phyloP scores from a whole-genome alignment of 2,888 invertebrate genomes.

The Colostygia pectinataria region DNA sequence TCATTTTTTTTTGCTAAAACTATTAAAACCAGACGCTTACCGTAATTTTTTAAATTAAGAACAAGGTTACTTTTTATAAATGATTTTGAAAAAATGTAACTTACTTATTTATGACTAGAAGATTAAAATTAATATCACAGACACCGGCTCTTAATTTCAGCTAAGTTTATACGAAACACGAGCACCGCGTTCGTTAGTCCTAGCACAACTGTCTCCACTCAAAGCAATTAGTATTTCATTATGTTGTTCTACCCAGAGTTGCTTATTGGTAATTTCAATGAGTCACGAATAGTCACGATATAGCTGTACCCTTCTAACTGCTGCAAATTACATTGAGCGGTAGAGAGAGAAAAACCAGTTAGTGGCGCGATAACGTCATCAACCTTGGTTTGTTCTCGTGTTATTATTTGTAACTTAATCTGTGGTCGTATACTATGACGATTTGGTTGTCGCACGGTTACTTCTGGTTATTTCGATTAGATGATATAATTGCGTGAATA shows the following conservation, averaged over 20 bases:
- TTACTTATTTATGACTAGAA: slow-evolving; percentile 14
- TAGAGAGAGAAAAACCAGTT: slow-evolving; percentile 4
- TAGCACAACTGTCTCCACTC: slow-evolving; percentile 3
- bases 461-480: background rate
- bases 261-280: slow-evolving; percentile 8
- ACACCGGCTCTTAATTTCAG: slow-evolving; percentile 13
- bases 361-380: slow-evolving; percentile 9
- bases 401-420: background rate
- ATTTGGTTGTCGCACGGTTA: background rate
- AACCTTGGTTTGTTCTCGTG: slow-evolving; percentile 10
- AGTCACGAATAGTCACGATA: slow-evolving; percentile 2
- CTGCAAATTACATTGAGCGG: background rate
- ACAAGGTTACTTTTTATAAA: no score
- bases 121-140: slow-evolving; percentile 36
- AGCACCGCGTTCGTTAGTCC: background rate
- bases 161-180: slow-evolving; percentile 1
- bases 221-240: background rate
- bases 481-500: background rate
- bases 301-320: slow-evolving; percentile 3
- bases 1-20: no score
- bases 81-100: background rate
- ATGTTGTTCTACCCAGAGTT: background rate
- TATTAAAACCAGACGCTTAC: no score
- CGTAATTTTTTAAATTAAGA: no score
- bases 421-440: background rate